Percentiles rank a stretch among this genome's conserved stretches.
Conservation (phyloP, 2,797 vertebrate genomes). For the Sebastes ruberrimus region DNA sequence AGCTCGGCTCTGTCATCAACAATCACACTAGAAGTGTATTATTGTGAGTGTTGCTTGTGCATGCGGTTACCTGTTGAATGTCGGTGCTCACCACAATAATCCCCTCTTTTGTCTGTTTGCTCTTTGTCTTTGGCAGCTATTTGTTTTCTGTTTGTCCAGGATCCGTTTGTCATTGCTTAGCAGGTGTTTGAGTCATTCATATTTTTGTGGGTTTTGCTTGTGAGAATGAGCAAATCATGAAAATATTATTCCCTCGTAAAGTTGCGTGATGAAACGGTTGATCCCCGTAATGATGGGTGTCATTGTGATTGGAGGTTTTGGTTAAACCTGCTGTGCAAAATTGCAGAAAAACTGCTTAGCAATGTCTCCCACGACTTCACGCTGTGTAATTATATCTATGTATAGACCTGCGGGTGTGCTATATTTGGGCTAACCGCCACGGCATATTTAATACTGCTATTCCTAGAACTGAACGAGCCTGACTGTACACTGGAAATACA, state of each 20-base stretch:
- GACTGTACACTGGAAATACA: constrained; percentile 26
- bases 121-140: neutral
- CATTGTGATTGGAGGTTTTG: constrained; percentile 59
- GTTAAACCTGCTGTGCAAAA: constrained; percentile 33
- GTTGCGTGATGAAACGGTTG: constrained; percentile 25
- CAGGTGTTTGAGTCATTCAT: constrained; percentile 51
- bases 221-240: constrained; percentile 45
- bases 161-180: constrained; percentile 1
- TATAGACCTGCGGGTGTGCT: constrained; percentile 50
- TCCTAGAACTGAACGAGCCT: constrained; percentile 15
- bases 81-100: constrained; percentile 4
- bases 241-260: constrained; percentile 64
- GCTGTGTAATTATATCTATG: constrained; percentile 65
- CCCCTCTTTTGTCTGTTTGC: constrained; percentile 19
- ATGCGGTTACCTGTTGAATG: constrained; percentile 14
- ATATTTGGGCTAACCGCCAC: constrained; percentile 51
- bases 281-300: constrained; percentile 65
- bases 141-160: constrained; percentile 49
- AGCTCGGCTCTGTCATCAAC: constrained; percentile 16
- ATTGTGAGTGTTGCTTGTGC: neutral
- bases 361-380: constrained; percentile 33
- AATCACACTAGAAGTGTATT: constrained; percentile 2
- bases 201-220: constrained; percentile 51
- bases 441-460: constrained; percentile 33
- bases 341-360: constrained; percentile 50